Percentiles rank a stretch among this genome's conserved stretches.
phyloP scores from a whole-genome alignment of 2,888 invertebrate genomes.

The Trilocha varians region DNA sequence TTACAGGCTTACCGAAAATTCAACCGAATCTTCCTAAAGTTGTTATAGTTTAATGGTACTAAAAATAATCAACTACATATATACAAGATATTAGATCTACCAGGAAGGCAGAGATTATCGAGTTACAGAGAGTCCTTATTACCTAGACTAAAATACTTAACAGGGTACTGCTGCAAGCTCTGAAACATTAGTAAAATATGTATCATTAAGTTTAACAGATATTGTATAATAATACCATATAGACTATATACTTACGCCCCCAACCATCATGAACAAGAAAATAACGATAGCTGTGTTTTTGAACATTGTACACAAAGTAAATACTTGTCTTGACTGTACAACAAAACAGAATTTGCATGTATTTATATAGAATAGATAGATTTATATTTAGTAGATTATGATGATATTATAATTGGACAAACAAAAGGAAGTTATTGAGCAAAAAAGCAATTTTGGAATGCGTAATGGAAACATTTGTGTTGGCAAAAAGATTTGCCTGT shows the following conservation, averaged over 20 bases:
- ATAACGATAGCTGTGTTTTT: slow-evolving; percentile 16
- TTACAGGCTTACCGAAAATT: no score
- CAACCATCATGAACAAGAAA: slow-evolving; percentile 24
- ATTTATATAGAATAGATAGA: neutral
- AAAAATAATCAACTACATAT: no score
- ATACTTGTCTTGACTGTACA: neutral
- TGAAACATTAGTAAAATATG: neutral
- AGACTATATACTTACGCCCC: slow-evolving; percentile 19
- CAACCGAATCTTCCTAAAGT: no score
- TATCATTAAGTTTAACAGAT: neutral
- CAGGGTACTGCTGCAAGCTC: no score
- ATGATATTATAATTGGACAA: slow-evolving; percentile 20
- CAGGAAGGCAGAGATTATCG: no score
- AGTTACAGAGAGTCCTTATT: no score
- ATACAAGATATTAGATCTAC: no score
- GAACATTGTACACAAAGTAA: slow-evolving; percentile 16
- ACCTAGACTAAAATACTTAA: no score
- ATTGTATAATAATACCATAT: neutral
- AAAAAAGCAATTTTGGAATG: neutral
- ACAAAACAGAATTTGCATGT: neutral
- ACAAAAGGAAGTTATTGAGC: slow-evolving; percentile 1
- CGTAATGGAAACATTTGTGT: no score
- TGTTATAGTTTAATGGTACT: no score
- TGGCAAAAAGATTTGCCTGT: no score
- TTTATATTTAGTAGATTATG: slow-evolving; percentile 9